A percentile compares a stretch with the other conserved stretches of the same genome.
Evolutionary conservation across 2,113 vertebrate species (phyloP).

Genomic region (Vireo altiloquus): DNA sequence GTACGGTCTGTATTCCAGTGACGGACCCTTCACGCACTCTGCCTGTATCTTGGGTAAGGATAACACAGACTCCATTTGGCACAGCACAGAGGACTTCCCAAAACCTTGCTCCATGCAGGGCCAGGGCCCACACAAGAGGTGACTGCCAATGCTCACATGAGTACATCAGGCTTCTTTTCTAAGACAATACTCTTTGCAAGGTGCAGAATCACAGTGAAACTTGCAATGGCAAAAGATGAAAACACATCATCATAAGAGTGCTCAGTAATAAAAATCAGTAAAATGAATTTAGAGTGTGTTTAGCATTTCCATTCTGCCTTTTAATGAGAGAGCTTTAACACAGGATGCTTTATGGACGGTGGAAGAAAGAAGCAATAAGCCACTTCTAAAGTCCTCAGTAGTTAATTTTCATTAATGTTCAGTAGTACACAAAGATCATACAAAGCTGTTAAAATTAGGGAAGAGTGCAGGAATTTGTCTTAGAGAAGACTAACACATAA

Average conservation of each 20-base stretch:
- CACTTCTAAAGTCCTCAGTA: background rate
- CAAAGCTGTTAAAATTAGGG: background rate
- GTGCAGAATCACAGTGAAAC: background rate
- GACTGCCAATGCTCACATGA: background rate
- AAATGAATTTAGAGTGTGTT: background rate
- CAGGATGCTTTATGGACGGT: background rate
- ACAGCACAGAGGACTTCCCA: background rate
- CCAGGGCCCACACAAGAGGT: background rate
- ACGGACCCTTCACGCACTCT: slow-evolving; percentile 80
- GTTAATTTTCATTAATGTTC: background rate
- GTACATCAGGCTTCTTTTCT: background rate
- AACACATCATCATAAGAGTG: background rate
- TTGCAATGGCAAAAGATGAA: background rate
- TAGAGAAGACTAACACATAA: background rate
- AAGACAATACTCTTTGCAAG: background rate
- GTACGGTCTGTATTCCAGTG: slow-evolving; percentile 83
- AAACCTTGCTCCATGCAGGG: background rate
- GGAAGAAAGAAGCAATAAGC: background rate
- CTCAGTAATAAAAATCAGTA: background rate
- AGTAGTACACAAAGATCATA: background rate
- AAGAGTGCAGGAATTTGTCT: background rate
- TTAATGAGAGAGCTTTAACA: background rate
- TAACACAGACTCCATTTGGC: background rate
- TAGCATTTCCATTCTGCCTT: background rate
- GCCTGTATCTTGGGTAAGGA: slow-evolving; percentile 88